A percentile compares a stretch with the other conserved stretches of the same genome.
phyloP scores from a whole-genome alignment of 2,888 invertebrate genomes.

The Caenorhabditis auriculariae region DNA sequence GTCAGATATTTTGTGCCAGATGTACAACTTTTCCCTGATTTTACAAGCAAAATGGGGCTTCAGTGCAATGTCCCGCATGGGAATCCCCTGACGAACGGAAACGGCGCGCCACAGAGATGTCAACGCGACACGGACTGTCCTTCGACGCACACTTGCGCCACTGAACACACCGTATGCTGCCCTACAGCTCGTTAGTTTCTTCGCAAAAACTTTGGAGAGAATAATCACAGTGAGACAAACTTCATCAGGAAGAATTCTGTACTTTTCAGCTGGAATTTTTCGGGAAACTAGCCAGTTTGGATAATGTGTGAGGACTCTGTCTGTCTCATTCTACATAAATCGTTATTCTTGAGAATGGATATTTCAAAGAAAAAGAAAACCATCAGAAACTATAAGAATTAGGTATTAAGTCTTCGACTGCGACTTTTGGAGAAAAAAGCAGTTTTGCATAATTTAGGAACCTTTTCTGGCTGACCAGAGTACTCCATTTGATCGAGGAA shows the following conservation, averaged over 20 bases:
- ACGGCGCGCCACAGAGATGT: conserved; percentile 45
- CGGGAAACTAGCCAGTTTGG: no score
- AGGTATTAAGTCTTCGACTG: neutral
- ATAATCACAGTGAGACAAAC: no score
- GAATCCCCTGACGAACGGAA: conserved; percentile 39
- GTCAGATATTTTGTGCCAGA: conserved; percentile 47
- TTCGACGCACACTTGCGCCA: conserved; percentile 42
- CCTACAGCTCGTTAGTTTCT: conserved; percentile 38
- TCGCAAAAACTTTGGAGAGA: no score
- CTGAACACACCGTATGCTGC: conserved; percentile 47
- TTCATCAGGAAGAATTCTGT: no score
- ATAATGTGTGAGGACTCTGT: no score
- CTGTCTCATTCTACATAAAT: no score
- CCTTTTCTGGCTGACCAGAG: no score
- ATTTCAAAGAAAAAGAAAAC: neutral
- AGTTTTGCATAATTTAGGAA: neutral
- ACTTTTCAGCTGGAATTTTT: neutral
- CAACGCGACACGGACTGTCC: conserved; percentile 45
- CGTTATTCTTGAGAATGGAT: neutral
- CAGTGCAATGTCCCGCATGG: conserved; percentile 40
- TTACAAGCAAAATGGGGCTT: neutral
- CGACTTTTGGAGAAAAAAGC: neutral
- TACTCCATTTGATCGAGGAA: no score
- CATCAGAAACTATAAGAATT: neutral
- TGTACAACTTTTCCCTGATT: conserved; percentile 16